A percentile compares a stretch with the other conserved stretches of the same genome.
Conservation (phyloP, 2,888 invertebrate species). For the Elmis aenea region DNA sequence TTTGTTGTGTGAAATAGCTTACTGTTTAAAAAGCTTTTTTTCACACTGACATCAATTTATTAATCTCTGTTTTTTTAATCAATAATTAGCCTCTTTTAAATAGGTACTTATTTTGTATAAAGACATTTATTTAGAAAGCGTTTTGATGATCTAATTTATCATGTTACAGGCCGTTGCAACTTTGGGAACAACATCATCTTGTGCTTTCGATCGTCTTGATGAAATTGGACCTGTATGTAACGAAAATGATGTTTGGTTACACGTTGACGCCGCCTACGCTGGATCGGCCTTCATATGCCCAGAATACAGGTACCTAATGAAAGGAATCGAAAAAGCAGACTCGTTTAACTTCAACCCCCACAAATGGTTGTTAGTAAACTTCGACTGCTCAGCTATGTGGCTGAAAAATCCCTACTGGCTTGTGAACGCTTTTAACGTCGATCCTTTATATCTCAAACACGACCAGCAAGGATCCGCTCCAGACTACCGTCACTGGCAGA, state of each 20-base stretch:
- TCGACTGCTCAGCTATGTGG: conserved; percentile 99
- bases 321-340: conserved; percentile 82
- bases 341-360: conserved; percentile 99
- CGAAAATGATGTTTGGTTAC: conserved; percentile 75
- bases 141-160: neutral
- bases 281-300: conserved; percentile 96
- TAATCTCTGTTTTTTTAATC: neutral
- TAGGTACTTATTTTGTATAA: too few relatives aligned
- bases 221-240: conserved; percentile 89
- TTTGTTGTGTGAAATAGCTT: too few relatives aligned
- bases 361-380: conserved; percentile 99
- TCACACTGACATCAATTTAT: neutral
- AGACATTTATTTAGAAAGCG: neutral
- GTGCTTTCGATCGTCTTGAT: conserved; percentile 85
- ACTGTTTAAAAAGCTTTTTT: too few relatives aligned
- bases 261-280: conserved; percentile 96
- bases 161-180: conserved; percentile 64
- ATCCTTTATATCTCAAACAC: conserved; percentile 94
- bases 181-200: conserved; percentile 92
- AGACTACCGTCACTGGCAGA: conserved; percentile 97
- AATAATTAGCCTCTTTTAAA: neutral
- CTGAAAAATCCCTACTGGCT: conserved; percentile 83
- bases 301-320: conserved; percentile 87
- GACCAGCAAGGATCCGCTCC: conserved; percentile 85
- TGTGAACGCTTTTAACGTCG: conserved; percentile 94